phyloP scores from a whole-genome alignment of 2,797 vertebrate species.

The Malurus leucopterus region DNA sequence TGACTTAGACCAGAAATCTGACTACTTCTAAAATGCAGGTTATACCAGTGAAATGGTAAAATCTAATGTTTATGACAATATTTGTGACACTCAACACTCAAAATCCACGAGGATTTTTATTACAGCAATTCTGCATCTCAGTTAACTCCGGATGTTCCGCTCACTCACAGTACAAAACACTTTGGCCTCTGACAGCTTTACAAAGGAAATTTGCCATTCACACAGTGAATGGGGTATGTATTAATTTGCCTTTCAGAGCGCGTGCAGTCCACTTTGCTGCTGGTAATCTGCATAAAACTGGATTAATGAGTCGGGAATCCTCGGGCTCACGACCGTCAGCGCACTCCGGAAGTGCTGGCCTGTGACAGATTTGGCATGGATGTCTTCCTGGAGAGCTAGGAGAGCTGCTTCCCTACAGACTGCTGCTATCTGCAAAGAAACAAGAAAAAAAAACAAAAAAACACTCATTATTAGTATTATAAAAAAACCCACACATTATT shows the following conservation, averaged over 20 bases:
- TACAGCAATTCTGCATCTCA: neutral
- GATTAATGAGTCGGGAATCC: conserved; percentile 86
- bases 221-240: neutral
- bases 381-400: conserved; percentile 86
- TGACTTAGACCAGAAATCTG: neutral
- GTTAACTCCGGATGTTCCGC: neutral
- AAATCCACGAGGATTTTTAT: conserved; percentile 11
- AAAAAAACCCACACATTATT: neutral
- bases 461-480: neutral
- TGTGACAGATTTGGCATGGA: conserved; percentile 71
- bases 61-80: neutral
- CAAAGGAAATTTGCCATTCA: conserved; percentile 7
- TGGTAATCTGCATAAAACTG: conserved; percentile 86
- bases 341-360: conserved; percentile 82
- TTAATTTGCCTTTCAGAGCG: conserved; percentile 68
- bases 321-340: conserved; percentile 80
- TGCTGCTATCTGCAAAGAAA: conserved; percentile 85
- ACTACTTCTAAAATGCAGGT: neutral
- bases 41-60: neutral
- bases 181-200: conserved; percentile 23
- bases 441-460: neutral
- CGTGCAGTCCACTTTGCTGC: conserved; percentile 76
- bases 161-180: neutral
- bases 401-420: conserved; percentile 92
- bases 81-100: neutral